Base-by-base conservation (phyloP, 2,888 invertebrate genomes). In the Plebejus argus region DNA sequence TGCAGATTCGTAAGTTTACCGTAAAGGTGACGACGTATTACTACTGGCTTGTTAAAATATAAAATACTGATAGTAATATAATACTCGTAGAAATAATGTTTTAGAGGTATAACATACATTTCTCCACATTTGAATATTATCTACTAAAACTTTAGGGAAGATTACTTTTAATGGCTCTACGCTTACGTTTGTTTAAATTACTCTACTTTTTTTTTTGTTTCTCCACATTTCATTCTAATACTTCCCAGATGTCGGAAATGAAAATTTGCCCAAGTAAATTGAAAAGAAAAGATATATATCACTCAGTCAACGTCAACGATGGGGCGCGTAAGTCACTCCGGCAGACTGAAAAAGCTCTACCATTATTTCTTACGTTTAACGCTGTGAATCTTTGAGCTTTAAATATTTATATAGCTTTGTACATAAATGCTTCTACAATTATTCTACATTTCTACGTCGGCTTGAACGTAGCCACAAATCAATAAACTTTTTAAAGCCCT, bases 321-420 rank as follows among this genome's bases (percentile, higher is more conserved):
- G 72, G 72, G 39, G 45, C 20, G 45, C 45, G 45, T 72, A 45
- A 72, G 39, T 23, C 45, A 39, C 20, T 20, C 39, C 20, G 45
- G 39, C 72, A 18, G 66, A n/a, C 72, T 39, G 72, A 72, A 39
- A 72, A 72, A 45, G 72, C 72, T 45, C 72, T 72, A 20, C 39
- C 15, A 72, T 72, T 72, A 72, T 45, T 72, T 72, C 20, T 45
- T 45, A 72, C 72, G 72, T 6, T 45, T 71, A 45, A 71, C n/a
- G 39, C 39, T 33, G 15, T 7, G 58, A n/a, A 20, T 33, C 28
- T 66, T 66, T 66, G 5, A 28, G 28, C 28, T 66, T 8, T 28
- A 33, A 28, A 66, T 66, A 28, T 28, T 66, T 66, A 61, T 12
- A 23, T 0, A 45, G 23, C 10, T 61, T 61, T 23, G 8, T 10